Conservation (phyloP, 2,888 invertebrate species). For the Drosophila seclusa region DNA sequence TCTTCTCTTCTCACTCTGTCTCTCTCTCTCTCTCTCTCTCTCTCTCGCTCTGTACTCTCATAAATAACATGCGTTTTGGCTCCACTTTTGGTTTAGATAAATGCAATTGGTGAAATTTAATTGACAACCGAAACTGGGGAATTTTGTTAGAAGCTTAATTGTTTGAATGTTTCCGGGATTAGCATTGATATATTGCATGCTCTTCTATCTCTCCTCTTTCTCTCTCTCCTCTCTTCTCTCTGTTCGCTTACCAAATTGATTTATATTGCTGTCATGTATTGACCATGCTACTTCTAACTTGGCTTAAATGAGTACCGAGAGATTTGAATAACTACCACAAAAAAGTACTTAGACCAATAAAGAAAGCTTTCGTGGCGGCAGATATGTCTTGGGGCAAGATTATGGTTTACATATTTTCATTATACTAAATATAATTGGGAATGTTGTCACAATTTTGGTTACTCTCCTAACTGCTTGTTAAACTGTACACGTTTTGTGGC, state of each 20-base stretch:
- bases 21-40: not conserved
- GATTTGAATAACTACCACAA: not conserved
- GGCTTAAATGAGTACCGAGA: not conserved
- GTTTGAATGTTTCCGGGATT: conserved; percentile 36
- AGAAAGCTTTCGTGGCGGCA: not conserved
- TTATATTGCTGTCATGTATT: conserved; percentile 27
- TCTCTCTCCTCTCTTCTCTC: not conserved
- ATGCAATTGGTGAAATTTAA: conserved; percentile 55
- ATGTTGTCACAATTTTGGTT: conserved; percentile 10
- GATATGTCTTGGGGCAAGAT: not conserved
- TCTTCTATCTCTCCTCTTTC: not conserved
- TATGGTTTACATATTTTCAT: not conserved
- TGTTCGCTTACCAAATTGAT: conserved; percentile 27
- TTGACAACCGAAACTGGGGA: conserved; percentile 56
- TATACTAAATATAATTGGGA: not conserved
- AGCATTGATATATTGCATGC: conserved; percentile 28
- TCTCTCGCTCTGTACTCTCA: not conserved
- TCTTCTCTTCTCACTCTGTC: not conserved
- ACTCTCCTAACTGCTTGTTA: conserved; percentile 23
- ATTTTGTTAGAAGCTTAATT: conserved; percentile 38
- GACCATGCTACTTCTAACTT: not conserved
- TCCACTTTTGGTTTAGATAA: conserved; percentile 43
- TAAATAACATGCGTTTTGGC: conserved; percentile 56
- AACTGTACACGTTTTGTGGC: conserved; percentile 31
- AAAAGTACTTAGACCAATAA: not conserved